phyloP scores from a whole-genome alignment of 2,113 vertebrate genomes.

The Leuciscus idus region DNA sequence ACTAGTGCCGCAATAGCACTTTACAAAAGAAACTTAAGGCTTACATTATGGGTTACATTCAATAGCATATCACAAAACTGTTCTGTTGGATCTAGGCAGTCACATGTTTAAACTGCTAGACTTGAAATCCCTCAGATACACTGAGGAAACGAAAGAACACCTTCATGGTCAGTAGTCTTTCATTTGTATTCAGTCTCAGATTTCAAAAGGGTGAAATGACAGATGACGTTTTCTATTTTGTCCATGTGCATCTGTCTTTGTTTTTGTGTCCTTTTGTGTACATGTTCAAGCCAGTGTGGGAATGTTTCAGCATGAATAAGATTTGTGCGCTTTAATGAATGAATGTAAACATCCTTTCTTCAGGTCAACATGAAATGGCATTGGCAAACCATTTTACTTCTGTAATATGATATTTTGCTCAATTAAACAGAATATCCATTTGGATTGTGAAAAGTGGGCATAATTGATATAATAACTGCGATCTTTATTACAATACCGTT shows the following conservation, averaged over 20 bases:
- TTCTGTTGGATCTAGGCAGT: too few relatives aligned
- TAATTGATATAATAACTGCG: neutral
- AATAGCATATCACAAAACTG: neutral
- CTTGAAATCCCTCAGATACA: neutral
- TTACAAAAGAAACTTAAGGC: neutral
- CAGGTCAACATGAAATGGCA: constrained; percentile 18
- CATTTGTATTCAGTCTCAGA: neutral
- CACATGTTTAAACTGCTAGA: neutral
- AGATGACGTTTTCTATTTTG: constrained; percentile 12
- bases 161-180: constrained; percentile 1
- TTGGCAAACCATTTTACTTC: neutral
- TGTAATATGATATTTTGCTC: neutral
- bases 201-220: constrained; percentile 28
- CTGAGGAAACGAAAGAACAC: neutral
- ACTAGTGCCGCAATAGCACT: constrained; percentile 33
- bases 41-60: neutral
- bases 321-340: neutral
- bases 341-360: neutral
- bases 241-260: neutral
- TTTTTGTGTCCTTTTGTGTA: constrained; percentile 23
- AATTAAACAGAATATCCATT: neutral
- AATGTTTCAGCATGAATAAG: neutral
- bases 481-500: neutral
- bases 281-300: neutral
- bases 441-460: neutral